Evolutionary conservation across 2,113 vertebrate species (phyloP), one percentile per base, ranked within the genome.

Genomic region (Odontophorus gujanensis): DNA sequence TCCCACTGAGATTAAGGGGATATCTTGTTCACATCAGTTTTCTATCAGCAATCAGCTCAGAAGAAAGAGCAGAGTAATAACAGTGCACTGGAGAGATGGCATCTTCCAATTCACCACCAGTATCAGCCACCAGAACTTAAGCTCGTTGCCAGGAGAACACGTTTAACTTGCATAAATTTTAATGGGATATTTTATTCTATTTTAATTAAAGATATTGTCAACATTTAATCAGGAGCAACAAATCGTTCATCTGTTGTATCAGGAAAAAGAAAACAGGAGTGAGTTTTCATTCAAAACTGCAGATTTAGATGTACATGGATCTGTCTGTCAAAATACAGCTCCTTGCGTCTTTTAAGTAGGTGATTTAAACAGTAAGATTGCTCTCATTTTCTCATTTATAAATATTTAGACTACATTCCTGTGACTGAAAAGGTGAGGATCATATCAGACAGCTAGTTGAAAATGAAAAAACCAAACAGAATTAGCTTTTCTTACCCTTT

Each of bases 131-230:
- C 13, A 25, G 0, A 0, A n/a, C 17, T 61, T 57, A 55, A 91
- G 25, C 36, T 26, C 85, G 73, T n/a, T 55, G 13, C 20, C 16
- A 69, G 25, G n/a, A 26, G 11, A 81, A 34, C 10, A 88, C 10
- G 40, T 58, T 73, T 80, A 73, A 32, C 11, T 69, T 79, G 30
- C 48, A 43, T 20, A 16, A 62, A 21, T 40, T 80, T 73, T n/a
- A 47, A n/a, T 4, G 6, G 26, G 5, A 40, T 74, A 36, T 69
- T 90, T 69, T 4, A 38, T 57, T 73, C 22, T 17, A 22, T 67
- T 80, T 77, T 71, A 88, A 74, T 26, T 74, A 63, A 82, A 85
- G 8, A 7, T 65, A 15, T 66, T 69, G 36, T 58, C 77, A 81
- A 30, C 9, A 13, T 61, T 89, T 87, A 17, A 71, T 11, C 13